phyloP scores from a whole-genome alignment of 2,888 invertebrate genomes.

The Sminthurinus aureus region DNA sequence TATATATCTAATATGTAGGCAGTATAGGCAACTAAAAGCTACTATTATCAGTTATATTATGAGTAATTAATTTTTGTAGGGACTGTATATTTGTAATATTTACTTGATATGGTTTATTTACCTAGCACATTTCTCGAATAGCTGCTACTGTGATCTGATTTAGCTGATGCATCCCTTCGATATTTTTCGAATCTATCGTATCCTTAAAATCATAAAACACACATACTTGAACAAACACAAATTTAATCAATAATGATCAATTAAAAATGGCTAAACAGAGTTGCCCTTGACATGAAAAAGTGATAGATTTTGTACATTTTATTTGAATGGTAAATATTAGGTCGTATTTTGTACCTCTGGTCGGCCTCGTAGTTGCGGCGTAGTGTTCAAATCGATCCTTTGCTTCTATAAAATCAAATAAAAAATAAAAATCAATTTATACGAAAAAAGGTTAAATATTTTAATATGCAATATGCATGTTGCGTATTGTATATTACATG shows the following conservation, averaged over 20 bases:
- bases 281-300: neutral
- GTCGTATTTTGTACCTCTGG: conserved; percentile 12
- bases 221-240: neutral
- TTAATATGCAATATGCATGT: too few species aligned
- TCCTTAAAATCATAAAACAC: conserved; percentile 10
- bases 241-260: neutral
- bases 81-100: too few species aligned
- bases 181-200: conserved; percentile 37
- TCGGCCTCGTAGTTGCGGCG: neutral
- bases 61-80: too few species aligned
- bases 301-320: neutral
- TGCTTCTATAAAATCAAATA: conserved; percentile 4
- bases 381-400: conserved; percentile 29
- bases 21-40: too few species aligned
- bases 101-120: neutral
- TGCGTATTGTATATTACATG: too few species aligned
- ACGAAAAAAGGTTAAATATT: too few species aligned
- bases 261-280: neutral
- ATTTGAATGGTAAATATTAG: neutral
- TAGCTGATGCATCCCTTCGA: conserved; percentile 21
- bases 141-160: conserved; percentile 1
- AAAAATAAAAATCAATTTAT: neutral
- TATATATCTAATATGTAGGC: too few species aligned
- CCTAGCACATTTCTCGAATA: neutral
- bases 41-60: too few species aligned